Base-by-base conservation (phyloP, 2,113 vertebrate genomes). In the Brachypteracias leptosomus region DNA sequence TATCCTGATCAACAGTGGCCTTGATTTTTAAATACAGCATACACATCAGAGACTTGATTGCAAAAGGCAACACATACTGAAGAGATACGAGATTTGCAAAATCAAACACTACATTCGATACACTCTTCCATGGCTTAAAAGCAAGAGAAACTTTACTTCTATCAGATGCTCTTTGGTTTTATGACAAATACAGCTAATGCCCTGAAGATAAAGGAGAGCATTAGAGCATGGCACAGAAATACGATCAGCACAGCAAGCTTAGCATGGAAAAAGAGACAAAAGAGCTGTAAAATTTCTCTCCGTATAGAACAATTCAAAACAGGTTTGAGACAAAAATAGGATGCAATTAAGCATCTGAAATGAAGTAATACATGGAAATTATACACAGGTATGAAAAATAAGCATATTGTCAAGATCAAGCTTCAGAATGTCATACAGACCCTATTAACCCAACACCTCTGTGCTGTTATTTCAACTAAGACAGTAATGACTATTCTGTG, bases 191-290 rank as follows among this genome's bases (percentile, higher is more conserved):
- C 49, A 70, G 22, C 66, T 49, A 85, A 93, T 80, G n/a, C 89
- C 89, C 89, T 89, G 42, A 90, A 95, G 89, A 95, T 89, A 88
- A 82, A 78, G 52, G 21, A 75, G 29, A 67, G 63, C 68, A 72
- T 76, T 78, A 95, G 57, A 82, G 70, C 61, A 89, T 2, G 16
- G 36, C 63, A 83, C 13, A 85, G 62, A 90, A 90, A 85, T 72
- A 65, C 57, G 61, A 33, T 85, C 47, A 26, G 73, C 73, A 46
- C 17, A 59, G 72, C 70, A 81, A 71, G 29, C 61, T 70, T 80
- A 80, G 46, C 24, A 82, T 10, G 72, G 79, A 63, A 55, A 66
- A 89, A 75, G 67, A 88, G 42, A 71, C 47, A 76, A 82, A 72
- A 71, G 67, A 85, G 8, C 51, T 79, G 31, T 54, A 89, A 89